Conservation (phyloP, 2,888 invertebrate species). For the Chouioia cunea region DNA sequence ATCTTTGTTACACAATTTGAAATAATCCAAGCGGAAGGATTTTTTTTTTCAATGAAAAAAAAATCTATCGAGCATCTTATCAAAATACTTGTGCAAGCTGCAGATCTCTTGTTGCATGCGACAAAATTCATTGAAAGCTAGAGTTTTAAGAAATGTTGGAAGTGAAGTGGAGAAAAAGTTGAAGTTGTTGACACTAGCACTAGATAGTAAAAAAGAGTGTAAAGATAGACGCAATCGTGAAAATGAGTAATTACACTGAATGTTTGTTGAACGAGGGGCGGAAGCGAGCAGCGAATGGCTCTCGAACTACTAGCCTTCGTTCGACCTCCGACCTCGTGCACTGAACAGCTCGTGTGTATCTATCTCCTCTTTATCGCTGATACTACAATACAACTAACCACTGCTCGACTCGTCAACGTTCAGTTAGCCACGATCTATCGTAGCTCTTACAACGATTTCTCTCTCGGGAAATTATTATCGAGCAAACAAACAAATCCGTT, state of each 20-base stretch:
- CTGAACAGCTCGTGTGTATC: not conserved
- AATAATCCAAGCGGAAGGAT: no score
- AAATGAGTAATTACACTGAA: not conserved
- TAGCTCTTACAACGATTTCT: constrained; percentile 22
- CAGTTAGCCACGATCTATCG: constrained; percentile 46
- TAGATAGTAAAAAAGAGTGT: no score
- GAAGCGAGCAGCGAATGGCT: constrained; percentile 7
- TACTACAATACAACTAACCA: constrained; percentile 27
- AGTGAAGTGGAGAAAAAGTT: no score
- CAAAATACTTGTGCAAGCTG: no score
- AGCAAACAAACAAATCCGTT: not conserved
- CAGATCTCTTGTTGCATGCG: no score
- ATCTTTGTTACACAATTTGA: no score
- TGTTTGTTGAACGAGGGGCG: not conserved
- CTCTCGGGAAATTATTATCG: not conserved
- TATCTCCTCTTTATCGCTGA: constrained; percentile 35
- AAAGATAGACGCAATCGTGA: no score
- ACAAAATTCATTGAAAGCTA: no score
- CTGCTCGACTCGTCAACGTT: constrained; percentile 18
- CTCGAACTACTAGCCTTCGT: not conserved
- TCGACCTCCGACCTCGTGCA: constrained; percentile 40
- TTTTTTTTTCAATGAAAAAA: no score
- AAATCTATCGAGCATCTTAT: no score
- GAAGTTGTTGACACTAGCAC: no score
- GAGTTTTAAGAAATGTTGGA: no score